Conservation (phyloP, 2,888 invertebrate genomes). For the Colostygia pectinataria region DNA sequence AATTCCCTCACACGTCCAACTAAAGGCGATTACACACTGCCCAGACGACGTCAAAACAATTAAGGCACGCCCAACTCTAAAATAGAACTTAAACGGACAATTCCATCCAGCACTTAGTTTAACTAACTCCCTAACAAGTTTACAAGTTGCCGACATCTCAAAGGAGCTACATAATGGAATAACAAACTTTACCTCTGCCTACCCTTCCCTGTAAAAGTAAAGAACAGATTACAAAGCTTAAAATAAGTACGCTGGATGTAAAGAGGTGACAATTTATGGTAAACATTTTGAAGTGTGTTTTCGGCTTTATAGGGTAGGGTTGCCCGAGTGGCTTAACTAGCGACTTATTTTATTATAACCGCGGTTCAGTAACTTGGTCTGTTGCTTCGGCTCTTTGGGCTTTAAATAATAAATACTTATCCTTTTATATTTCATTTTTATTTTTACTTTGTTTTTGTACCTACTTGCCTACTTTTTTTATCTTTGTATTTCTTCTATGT, state of each 20-base stretch:
- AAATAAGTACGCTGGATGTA: constrained; percentile 36
- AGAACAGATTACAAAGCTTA: constrained; percentile 41
- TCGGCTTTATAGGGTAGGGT: constrained; percentile 28
- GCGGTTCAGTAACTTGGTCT: background rate
- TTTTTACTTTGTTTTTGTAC: too few species aligned
- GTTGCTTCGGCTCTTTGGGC: background rate
- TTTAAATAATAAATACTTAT: constrained; percentile 4
- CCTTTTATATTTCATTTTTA: too few species aligned
- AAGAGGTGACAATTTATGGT: constrained; percentile 36
- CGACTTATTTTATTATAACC: background rate
- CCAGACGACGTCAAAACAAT: constrained; percentile 32
- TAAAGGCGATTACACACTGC: constrained; percentile 23
- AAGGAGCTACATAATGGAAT: constrained; percentile 46
- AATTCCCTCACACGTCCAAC: constrained; percentile 15
- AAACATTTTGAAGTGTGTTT: constrained; percentile 34
- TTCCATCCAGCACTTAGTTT: constrained; percentile 40
- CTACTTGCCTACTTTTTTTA: too few species aligned
- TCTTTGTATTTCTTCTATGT: too few species aligned
- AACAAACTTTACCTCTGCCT: constrained; percentile 40
- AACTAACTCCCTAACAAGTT: constrained; percentile 49
- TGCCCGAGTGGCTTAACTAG: constrained; percentile 2
- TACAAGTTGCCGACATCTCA: constrained; percentile 44
- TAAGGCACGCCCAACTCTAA: constrained; percentile 35
- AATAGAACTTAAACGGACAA: constrained; percentile 40
- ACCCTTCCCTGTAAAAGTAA: constrained; percentile 38